Conservation (phyloP, 1,140 invertebrate genomes). For the Hestina assimilis region DNA sequence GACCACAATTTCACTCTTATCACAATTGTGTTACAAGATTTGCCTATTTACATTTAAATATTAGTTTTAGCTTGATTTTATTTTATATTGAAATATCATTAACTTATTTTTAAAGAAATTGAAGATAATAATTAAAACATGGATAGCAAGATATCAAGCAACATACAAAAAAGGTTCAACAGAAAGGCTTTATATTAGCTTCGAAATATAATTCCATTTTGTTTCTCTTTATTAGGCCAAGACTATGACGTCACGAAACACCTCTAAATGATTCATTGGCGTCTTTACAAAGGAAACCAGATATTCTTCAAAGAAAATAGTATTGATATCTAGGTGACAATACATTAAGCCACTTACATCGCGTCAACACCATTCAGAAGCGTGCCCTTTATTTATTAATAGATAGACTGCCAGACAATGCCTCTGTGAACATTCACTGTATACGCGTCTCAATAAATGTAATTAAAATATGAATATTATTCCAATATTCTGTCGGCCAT, state of each 20-base stretch:
- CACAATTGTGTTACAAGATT: not conserved
- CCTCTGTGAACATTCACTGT: constrained; percentile 38
- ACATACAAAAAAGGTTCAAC: too few relatives aligned
- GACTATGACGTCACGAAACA: too few relatives aligned
- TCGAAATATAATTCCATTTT: too few relatives aligned
- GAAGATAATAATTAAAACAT: too few relatives aligned
- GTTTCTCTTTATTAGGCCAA: too few relatives aligned
- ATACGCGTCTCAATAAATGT: constrained; percentile 31
- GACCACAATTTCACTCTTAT: not conserved
- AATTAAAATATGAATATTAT: constrained; percentile 43
- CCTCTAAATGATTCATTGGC: not conserved
- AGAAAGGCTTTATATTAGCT: too few relatives aligned
- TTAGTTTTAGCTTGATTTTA: not conserved
- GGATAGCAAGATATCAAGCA: too few relatives aligned
- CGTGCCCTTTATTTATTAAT: constrained; percentile 54
- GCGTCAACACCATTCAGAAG: constrained; percentile 56
- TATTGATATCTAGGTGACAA: constrained; percentile 42
- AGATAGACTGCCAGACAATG: constrained; percentile 50
- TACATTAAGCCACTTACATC: constrained; percentile 37
- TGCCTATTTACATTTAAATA: not conserved
- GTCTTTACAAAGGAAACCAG: constrained; percentile 2
- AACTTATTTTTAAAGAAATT: too few relatives aligned
- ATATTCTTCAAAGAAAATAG: constrained; percentile 42
- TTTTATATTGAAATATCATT: too few relatives aligned
- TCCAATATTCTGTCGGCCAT: constrained; percentile 10